phyloP scores from a whole-genome alignment of 1,140 invertebrate genomes.

The Drosophila arizonae region DNA sequence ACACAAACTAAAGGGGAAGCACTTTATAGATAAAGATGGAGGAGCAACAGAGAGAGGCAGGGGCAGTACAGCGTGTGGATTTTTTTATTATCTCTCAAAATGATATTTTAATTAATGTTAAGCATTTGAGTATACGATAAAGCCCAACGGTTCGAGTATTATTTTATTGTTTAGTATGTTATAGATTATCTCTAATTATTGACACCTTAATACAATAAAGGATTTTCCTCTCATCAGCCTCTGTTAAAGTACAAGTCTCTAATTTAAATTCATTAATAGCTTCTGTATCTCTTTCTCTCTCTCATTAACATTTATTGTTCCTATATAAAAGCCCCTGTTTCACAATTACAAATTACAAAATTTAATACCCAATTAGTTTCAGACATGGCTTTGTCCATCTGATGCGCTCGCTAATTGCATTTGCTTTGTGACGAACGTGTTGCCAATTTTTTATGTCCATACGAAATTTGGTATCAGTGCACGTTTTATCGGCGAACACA shows the following conservation, averaged over 20 bases:
- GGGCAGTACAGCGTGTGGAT: neutral
- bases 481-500: constrained; percentile 56
- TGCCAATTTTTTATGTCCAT: constrained; percentile 50
- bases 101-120: too few relatives aligned
- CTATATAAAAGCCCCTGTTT: neutral
- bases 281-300: neutral
- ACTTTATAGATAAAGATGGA: neutral
- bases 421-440: constrained; percentile 39
- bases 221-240: too few relatives aligned
- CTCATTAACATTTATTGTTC: neutral
- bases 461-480: constrained; percentile 54
- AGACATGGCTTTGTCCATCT: neutral
- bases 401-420: constrained; percentile 45
- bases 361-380: neutral
- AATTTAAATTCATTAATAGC: too few relatives aligned
- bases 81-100: neutral
- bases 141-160: too few relatives aligned
- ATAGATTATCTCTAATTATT: too few relatives aligned
- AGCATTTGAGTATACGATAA: too few relatives aligned
- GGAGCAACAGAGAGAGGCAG: too few relatives aligned
- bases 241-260: too few relatives aligned
- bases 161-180: too few relatives aligned
- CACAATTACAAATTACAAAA: neutral
- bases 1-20: constrained; percentile 1
- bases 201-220: too few relatives aligned